phyloP scores from a whole-genome alignment of 2,888 invertebrate species.

The Acrobasis consociella region DNA sequence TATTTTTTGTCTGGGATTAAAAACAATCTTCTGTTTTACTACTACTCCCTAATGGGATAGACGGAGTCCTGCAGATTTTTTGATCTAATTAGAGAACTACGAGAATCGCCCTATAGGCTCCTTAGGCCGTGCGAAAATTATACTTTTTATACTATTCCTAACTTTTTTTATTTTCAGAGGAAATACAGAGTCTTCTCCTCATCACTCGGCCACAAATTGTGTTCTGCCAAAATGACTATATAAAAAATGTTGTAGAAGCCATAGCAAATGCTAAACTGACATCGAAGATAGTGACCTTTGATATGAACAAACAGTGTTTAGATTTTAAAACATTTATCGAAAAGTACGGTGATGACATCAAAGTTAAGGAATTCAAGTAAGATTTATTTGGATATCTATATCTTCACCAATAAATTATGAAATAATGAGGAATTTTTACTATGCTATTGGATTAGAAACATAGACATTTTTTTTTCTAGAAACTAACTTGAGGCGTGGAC shows the following conservation, averaged over 20 bases:
- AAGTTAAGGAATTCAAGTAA: slow-evolving; percentile 3
- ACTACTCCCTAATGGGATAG: too few relatives aligned
- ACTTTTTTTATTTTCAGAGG: slow-evolving; percentile 5
- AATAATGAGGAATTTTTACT: too few relatives aligned
- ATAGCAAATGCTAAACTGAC: not conserved
- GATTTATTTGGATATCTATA: too few relatives aligned
- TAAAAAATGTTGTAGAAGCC: slow-evolving; percentile 1
- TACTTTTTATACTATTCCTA: too few relatives aligned
- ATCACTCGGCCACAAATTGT: slow-evolving; percentile 5
- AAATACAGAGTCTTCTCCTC: slow-evolving; percentile 5
- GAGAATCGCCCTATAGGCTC: not conserved
- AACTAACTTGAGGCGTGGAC: too few relatives aligned
- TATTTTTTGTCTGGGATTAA: too few relatives aligned
- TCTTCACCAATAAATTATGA: too few relatives aligned
- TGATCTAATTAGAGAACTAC: not conserved
- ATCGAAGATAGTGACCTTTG: slow-evolving; percentile 2
- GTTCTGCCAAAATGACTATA: slow-evolving; percentile 2
- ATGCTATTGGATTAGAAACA: too few relatives aligned
- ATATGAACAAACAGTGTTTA: not conserved
- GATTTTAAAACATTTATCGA: slow-evolving; percentile 1
- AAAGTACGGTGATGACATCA: not conserved
- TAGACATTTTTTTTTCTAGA: too few relatives aligned
- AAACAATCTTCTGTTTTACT: too few relatives aligned
- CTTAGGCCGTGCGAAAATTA: not conserved
- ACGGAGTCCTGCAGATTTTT: too few relatives aligned